These are phyloP conservation scores for Acanthis flammea DNA, from an alignment of 2,797 vertebrate genomes.

Conservation along the genomic window DNA sequence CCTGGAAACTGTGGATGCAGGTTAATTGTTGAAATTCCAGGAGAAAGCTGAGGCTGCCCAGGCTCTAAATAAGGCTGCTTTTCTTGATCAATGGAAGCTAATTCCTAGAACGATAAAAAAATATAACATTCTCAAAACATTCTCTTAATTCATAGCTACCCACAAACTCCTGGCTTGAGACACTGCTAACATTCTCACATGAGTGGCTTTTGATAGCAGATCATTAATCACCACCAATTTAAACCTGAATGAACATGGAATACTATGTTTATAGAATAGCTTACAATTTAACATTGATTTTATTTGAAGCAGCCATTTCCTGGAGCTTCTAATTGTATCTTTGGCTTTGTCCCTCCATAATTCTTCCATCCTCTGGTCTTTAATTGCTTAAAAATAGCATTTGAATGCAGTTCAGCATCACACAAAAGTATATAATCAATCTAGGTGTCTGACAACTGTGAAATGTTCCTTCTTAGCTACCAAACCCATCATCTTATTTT, in stretches of 20 bases:
- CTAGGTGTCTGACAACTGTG: background rate
- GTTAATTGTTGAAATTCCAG: constrained; percentile 86
- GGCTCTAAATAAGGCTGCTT: constrained; percentile 78
- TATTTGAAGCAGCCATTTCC: background rate
- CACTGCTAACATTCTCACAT: background rate
- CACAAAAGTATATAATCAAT: background rate
- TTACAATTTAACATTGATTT: background rate
- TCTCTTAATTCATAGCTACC: background rate
- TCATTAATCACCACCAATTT: background rate
- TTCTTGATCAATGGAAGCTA: constrained; percentile 80
- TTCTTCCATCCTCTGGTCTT: background rate
- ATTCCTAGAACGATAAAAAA: constrained; percentile 77
- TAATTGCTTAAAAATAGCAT: background rate
- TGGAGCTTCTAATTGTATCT: background rate
- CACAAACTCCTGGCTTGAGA: background rate
- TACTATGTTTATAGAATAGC: background rate
- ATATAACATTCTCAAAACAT: background rate
- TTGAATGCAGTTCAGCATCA: background rate
- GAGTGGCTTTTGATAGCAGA: background rate
- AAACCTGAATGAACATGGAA: background rate
- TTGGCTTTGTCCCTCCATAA: background rate
- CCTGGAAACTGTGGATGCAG: constrained; percentile 84
- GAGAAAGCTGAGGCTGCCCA: constrained; percentile 86
- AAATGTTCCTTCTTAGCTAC: background rate
- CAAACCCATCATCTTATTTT: background rate